Percentiles rank a stretch among this genome's conserved stretches.
Conservation (phyloP, 2,888 invertebrate genomes). For the Amorpha juglandis region DNA sequence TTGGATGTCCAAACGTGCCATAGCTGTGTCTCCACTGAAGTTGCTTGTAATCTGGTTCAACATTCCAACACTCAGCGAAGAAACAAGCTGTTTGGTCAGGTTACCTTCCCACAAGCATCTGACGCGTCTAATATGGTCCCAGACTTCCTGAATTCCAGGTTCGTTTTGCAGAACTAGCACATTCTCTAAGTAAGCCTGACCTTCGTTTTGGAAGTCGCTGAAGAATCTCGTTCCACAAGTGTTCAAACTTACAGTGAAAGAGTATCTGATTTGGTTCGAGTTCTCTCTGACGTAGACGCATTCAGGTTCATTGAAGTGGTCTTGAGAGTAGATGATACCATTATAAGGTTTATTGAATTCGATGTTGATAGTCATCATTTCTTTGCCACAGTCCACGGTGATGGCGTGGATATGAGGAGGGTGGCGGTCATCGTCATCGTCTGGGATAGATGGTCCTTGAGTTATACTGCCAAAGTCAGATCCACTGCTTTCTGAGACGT, state of each 20-base stretch:
- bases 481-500: constrained; percentile 21
- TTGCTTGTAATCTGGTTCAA: constrained; percentile 91
- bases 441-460: constrained; percentile 39
- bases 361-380: constrained; percentile 92
- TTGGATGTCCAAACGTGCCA: constrained; percentile 91
- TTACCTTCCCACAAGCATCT: constrained; percentile 93
- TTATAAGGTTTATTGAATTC: constrained; percentile 91
- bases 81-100: constrained; percentile 89
- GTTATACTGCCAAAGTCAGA: constrained; percentile 31
- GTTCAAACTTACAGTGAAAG: constrained; percentile 89
- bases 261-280: constrained; percentile 87
- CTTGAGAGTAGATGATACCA: constrained; percentile 92
- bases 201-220: constrained; percentile 90
- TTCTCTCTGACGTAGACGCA: constrained; percentile 90
- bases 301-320: constrained; percentile 86
- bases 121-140: constrained; percentile 91
- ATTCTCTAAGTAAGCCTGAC: constrained; percentile 91
- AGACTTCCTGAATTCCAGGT: constrained; percentile 89
- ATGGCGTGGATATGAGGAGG: constrained; percentile 91
- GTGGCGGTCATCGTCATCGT: constrained; percentile 87
- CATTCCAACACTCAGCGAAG: constrained; percentile 91
- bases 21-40: constrained; percentile 93
- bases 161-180: constrained; percentile 91
- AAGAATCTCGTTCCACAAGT: constrained; percentile 92
- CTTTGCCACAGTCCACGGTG: constrained; percentile 90